Evolutionary conservation across 2,888 invertebrate species (phyloP).

Genomic region (Aphodius sticticus): DNA sequence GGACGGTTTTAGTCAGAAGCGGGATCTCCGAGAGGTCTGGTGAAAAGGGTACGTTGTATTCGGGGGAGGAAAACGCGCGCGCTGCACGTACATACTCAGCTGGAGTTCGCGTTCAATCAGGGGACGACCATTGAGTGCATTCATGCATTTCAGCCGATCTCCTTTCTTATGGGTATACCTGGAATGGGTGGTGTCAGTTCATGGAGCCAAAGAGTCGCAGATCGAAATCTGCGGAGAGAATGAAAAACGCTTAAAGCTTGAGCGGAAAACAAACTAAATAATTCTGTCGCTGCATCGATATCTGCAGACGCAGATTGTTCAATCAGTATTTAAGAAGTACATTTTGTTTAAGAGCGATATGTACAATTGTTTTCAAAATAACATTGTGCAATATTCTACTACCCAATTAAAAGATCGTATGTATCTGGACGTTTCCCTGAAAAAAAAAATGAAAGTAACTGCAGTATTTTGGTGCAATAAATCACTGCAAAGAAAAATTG

Average conservation of each 20-base stretch:
- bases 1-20: neutral
- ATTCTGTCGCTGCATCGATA: neutral
- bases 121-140: slow-evolving; percentile 16
- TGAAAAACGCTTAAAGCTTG: neutral
- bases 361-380: too few species aligned
- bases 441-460: too few species aligned
- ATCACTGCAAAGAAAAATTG: too few species aligned
- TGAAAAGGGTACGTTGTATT: slow-evolving; percentile 21
- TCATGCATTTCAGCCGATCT: slow-evolving; percentile 23
- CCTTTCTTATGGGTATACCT: slow-evolving; percentile 7
- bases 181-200: neutral
- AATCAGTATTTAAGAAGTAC: too few species aligned
- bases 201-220: neutral
- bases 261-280: neutral
- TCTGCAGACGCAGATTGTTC: too few species aligned
- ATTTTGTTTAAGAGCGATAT: too few species aligned
- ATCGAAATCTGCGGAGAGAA: neutral
- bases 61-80: neutral
- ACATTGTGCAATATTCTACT: too few species aligned
- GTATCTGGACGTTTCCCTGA: too few species aligned
- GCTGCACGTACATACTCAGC: slow-evolving; percentile 8
- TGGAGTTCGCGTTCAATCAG: slow-evolving; percentile 22
- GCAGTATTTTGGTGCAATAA: too few species aligned
- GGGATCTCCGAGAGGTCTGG: neutral
- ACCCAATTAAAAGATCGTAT: too few species aligned